phyloP scores from a whole-genome alignment of 1,140 invertebrate genomes.

The Drosophila hydei region DNA sequence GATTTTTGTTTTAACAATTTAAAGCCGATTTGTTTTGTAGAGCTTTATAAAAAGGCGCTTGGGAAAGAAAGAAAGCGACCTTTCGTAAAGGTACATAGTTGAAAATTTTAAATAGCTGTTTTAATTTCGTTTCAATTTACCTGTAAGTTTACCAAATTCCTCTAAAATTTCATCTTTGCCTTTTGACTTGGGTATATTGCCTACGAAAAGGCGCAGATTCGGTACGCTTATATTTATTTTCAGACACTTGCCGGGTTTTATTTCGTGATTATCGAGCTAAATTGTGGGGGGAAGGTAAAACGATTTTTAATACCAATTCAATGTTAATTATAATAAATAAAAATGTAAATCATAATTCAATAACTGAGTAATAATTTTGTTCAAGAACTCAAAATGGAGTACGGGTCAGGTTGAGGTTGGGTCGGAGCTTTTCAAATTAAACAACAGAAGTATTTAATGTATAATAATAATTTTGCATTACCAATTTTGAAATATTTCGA shows the following conservation, averaged over 20 bases:
- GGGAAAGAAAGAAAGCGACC: slow-evolving; percentile 4
- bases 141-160: slow-evolving; percentile 99
- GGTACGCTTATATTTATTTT: slow-evolving; percentile 99
- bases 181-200: slow-evolving; percentile 99
- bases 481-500: slow-evolving; percentile 53
- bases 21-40: slow-evolving; percentile 66
- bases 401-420: background rate
- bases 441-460: slow-evolving; percentile 22
- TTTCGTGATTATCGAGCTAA: slow-evolving; percentile 99
- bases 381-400: slow-evolving; percentile 16
- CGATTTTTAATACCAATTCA: slow-evolving; percentile 75
- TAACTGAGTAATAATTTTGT: slow-evolving; percentile 40
- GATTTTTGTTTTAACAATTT: slow-evolving; percentile 80
- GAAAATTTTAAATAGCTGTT: slow-evolving; percentile 76
- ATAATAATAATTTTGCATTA: slow-evolving; percentile 60
- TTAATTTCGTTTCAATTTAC: slow-evolving; percentile 90
- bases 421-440: slow-evolving; percentile 9
- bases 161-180: slow-evolving; percentile 99
- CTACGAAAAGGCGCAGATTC: slow-evolving; percentile 99
- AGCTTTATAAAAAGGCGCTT: slow-evolving; percentile 20
- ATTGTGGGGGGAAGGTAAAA: slow-evolving; percentile 86
- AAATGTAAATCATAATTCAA: slow-evolving; percentile 60
- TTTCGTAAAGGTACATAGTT: slow-evolving; percentile 37
- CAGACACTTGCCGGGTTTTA: slow-evolving; percentile 98
- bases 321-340: slow-evolving; percentile 54